Evolutionary conservation across 2,888 invertebrate genomes (phyloP).

Genomic region (Drosophila subsilvestris): DNA sequence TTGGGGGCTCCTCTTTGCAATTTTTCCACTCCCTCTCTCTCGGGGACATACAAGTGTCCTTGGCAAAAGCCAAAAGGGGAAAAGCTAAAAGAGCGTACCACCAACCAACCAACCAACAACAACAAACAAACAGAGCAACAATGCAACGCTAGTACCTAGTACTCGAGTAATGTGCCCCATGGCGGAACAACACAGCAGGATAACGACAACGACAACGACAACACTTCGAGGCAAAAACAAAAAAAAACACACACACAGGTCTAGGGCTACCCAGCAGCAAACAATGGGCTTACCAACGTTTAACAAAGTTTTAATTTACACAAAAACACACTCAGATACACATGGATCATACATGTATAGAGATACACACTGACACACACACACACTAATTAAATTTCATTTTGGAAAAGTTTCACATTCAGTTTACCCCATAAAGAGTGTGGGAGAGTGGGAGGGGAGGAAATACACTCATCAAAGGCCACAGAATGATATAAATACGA

Average conservation of each 20-base stretch:
- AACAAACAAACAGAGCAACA: constrained; percentile 20
- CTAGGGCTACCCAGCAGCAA: constrained; percentile 17
- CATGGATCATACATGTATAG: constrained; percentile 5
- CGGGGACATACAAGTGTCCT: constrained; percentile 52
- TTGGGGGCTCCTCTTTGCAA: constrained; percentile 46
- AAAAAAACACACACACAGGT: constrained; percentile 30
- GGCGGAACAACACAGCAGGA: constrained; percentile 32
- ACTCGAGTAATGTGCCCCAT: constrained; percentile 36
- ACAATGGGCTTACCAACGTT: constrained; percentile 67
- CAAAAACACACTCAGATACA: constrained; percentile 24
- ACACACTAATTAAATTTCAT: constrained; percentile 75
- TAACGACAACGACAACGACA: constrained; percentile 39
- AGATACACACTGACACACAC: constrained; percentile 36
- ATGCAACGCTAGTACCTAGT: constrained; percentile 7
- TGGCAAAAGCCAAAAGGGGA: constrained; percentile 40
- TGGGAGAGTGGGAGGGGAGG: not conserved
- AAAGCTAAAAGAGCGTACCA: constrained; percentile 18
- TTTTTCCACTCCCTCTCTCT: constrained; percentile 28
- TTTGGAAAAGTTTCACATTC: constrained; percentile 60
- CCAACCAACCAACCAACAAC: no score
- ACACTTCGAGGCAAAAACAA: constrained; percentile 21
- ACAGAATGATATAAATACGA: constrained; percentile 9
- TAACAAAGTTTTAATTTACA: constrained; percentile 73
- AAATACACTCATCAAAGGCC: constrained; percentile 36
- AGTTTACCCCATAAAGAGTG: constrained; percentile 4